Conservation (phyloP, 2,888 invertebrate genomes). For the Augiades crinisus region DNA sequence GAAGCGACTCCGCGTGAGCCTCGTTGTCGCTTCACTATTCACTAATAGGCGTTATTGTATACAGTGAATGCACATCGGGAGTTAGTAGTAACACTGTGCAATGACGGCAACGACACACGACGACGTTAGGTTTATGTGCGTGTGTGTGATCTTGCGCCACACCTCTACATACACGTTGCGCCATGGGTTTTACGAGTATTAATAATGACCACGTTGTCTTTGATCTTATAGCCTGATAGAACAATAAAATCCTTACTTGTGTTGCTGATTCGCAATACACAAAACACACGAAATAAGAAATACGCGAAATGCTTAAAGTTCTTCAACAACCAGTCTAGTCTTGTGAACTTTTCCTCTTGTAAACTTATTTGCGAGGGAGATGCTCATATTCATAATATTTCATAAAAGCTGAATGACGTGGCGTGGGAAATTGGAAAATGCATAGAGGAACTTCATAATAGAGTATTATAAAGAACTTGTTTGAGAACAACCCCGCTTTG, state of each 20-base stretch:
- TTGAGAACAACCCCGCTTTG: too few relatives aligned
- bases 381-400: too few relatives aligned
- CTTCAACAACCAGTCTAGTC: too few relatives aligned
- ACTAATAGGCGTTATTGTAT: constrained; percentile 1
- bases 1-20: too few relatives aligned
- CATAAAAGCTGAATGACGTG: too few relatives aligned
- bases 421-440: too few relatives aligned
- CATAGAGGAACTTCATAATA: too few relatives aligned
- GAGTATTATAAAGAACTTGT: too few relatives aligned
- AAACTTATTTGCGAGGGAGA: too few relatives aligned
- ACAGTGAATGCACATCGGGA: constrained; percentile 2
- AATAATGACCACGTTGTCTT: constrained; percentile 33
- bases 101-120: constrained; percentile 9
- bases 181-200: constrained; percentile 43
- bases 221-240: constrained; percentile 3
- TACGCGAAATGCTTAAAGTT: too few relatives aligned
- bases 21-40: too few relatives aligned
- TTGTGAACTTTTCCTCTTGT: too few relatives aligned
- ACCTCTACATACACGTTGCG: constrained; percentile 38
- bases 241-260: background rate
- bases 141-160: constrained; percentile 9
- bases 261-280: background rate
- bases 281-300: background rate
- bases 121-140: background rate
- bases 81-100: background rate